Base-by-base conservation (phyloP, 2,113 vertebrate species). In the Trogon melanurus region DNA sequence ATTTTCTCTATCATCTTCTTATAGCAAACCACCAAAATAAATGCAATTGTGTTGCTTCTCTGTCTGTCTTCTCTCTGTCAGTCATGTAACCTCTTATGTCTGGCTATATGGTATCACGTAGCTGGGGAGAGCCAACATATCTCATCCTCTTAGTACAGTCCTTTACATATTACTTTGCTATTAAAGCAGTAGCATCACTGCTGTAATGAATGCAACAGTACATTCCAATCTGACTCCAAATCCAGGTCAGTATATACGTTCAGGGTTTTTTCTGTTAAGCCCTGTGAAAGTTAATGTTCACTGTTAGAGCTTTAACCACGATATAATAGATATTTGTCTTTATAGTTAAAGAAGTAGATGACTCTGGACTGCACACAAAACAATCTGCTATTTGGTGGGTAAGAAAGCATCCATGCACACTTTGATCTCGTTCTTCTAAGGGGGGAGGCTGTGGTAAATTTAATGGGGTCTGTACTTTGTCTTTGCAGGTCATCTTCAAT, bases 401-500 rank as follows among this genome's bases (percentile, higher is more conserved):
- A 93, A 89, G 23, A 92, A 91, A 85, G 18, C 18, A 72, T 15
- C 32, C 6, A 79, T 29, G 26, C 14, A 66, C 26, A 6, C 6
- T n/a, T 69, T 83, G 36, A 72, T 64, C 44, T 79, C 65, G 34
- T 76, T 71, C 11, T 30, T 29, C 65, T 45, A 6, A 3, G 2
- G 2, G 23, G 21, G 1, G 36, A 27, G 20, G 44, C 12, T 44
- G 26, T 67, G 79, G 36, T 71, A 65, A 95, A 88, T 4, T 70
- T 80, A 79, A 82, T 67, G 36, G 45, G 79, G 88, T 94, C 69
- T 90, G 6, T 72, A 34, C 14, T 95, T 87, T 89, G 47, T 73
- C 84, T 93, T 93, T 88, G 51, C 51, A 93, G 45, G 85, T 95
- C 81, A 90, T 92, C 71, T 85, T 93, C 88, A 88, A 96, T 94